Base-by-base conservation (phyloP, 1,140 invertebrate genomes). In the Drosophila rufa region DNA sequence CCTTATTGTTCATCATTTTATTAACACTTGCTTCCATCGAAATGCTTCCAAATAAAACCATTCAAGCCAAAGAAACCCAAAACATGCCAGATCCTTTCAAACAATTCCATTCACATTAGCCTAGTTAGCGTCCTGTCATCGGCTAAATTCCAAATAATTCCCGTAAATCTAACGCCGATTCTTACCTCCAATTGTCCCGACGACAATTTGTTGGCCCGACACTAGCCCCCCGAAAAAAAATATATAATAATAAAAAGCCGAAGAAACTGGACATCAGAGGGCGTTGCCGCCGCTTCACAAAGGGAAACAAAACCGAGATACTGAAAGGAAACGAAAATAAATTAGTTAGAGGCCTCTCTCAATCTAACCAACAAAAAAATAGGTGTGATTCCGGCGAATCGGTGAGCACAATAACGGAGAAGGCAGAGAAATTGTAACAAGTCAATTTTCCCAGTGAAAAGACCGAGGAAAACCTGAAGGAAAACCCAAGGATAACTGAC, bases 361-460 rank as follows among this genome's bases (percentile, higher is more conserved):
- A 22, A 77, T 77, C 42, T 73, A 59, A 73, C 45, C 67, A 59
- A 30, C 27, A 14, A 30, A 42, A 48, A 71, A 70, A 71, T 42
- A 80, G 80, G 85, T 89, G 85, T 89, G 84, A 81, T 90, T 90
- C 84, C 60, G 22, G 6, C 8, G 85, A 89, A 90, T 74, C 56
- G 38, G 40, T 46, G 42, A 25, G 36, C n/a, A 38, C 46, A 59
- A 46, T 11, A 27, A 50, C 38, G 25, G 14, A 22, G 60, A 58
- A 36, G 70, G 27, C 19, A 51, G 40, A 42, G 55, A 59, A 82
- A 82, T 84, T 47, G 82, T 78, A 78, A 84, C 82, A 84, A 84
- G 82, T 84, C 78, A 80, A 85, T 84, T 81, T 83, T 61, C 19
- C 53, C 67, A 42, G 25, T 69, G 53, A 74, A 75, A 74, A 38